Conservation (phyloP, 2,113 vertebrate genomes). For the Reinhardtius hippoglossoides region DNA sequence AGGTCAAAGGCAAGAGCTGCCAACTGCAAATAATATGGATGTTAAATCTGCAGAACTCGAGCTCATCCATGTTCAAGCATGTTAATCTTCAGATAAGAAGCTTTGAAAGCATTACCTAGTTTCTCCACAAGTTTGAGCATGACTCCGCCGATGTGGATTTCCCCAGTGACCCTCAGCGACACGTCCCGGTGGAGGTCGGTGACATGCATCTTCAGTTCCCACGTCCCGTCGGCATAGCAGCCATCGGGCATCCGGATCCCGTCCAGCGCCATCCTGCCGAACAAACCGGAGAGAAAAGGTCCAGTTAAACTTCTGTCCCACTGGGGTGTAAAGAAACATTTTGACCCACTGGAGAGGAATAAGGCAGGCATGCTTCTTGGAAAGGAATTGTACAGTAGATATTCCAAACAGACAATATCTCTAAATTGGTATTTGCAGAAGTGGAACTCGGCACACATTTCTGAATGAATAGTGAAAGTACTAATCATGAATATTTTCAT, state of each 20-base stretch:
- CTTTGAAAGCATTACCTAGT: constrained; percentile 85
- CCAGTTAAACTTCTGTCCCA: constrained; percentile 8
- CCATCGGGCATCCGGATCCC: constrained; percentile 99
- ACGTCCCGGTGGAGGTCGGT: constrained; percentile 96
- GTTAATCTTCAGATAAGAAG: constrained; percentile 22
- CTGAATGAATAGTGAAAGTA: neutral
- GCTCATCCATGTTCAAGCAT: neutral
- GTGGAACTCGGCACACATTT: neutral
- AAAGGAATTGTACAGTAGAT: neutral
- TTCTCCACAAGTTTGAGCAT: constrained; percentile 99
- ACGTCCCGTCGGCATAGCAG: constrained; percentile 98
- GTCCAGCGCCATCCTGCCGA: constrained; percentile 92
- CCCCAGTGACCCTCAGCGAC: constrained; percentile 94
- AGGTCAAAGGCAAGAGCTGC: constrained; percentile 10
- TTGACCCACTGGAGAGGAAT: neutral
- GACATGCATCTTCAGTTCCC: constrained; percentile 96
- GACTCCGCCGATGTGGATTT: constrained; percentile 98
- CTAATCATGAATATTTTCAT: neutral
- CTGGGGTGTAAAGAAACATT: constrained; percentile 3
- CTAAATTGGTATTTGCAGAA: neutral
- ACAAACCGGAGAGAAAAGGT: constrained; percentile 14
- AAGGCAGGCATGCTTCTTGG: neutral
- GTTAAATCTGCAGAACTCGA: neutral
- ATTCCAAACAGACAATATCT: neutral
- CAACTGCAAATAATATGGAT: neutral